These are phyloP conservation scores for Denticeps clupeoides DNA, from an alignment of 2,797 vertebrate species.

Conservation along the genomic window DNA sequence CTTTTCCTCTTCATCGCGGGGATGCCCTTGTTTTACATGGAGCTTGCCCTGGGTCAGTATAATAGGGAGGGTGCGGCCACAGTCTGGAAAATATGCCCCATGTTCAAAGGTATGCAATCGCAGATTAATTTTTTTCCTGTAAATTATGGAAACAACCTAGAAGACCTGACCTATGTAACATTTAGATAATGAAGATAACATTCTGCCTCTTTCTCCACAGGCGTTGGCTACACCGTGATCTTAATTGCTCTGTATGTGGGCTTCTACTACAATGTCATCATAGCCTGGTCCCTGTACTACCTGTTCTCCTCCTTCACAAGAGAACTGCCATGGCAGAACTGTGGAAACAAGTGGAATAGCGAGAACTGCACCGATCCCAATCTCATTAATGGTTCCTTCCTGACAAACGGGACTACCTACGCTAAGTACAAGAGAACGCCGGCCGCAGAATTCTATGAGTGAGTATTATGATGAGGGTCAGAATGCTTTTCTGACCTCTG, in stretches of 20 bases:
- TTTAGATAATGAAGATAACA: too few relatives aligned
- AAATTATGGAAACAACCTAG: too few relatives aligned
- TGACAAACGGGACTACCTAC: conserved; percentile 74
- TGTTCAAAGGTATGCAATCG: conserved; percentile 96
- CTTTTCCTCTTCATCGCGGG: conserved; percentile 94
- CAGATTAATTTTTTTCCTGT: too few relatives aligned
- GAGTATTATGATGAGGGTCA: conserved; percentile 48
- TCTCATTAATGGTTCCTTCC: conserved; percentile 60
- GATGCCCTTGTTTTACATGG: conserved; percentile 99
- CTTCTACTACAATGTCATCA: conserved; percentile 99
- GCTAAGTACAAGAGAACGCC: conserved; percentile 90
- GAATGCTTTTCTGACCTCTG: neutral
- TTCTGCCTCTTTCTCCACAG: conserved; percentile 43
- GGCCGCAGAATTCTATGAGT: conserved; percentile 94
- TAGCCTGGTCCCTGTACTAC: conserved; percentile 97
- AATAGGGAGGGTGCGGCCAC: conserved; percentile 97
- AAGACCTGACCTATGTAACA: too few relatives aligned
- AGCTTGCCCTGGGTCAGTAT: conserved; percentile 92
- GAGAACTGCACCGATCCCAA: conserved; percentile 76
- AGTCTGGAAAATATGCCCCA: conserved; percentile 95
- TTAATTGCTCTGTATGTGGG: conserved; percentile 96
- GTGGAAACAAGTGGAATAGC: conserved; percentile 85
- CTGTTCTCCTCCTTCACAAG: conserved; percentile 85
- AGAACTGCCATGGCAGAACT: conserved; percentile 82
- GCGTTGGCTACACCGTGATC: conserved; percentile 96